Evolutionary conservation across 2,113 vertebrate species (phyloP).

Genomic region (Eolophus roseicapilla): DNA sequence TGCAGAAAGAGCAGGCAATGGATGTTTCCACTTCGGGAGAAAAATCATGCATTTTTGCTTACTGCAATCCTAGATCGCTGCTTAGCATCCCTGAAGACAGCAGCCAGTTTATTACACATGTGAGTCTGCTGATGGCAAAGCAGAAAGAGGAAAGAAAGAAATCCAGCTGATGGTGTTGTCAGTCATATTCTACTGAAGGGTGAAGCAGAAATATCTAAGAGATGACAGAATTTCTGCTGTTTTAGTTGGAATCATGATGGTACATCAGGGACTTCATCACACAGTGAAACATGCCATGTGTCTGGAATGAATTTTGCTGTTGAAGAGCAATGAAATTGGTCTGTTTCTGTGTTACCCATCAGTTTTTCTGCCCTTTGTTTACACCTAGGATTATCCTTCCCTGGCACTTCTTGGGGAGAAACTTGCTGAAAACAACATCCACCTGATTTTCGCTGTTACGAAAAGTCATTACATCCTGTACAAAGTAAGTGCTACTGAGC

Average conservation of each 20-base stretch:
- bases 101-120: not conserved
- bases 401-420: constrained; percentile 95
- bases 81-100: not conserved
- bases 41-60: not conserved
- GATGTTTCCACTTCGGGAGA: not conserved
- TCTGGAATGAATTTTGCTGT: not conserved
- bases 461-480: constrained; percentile 92
- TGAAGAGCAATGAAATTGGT: not conserved
- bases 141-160: not conserved
- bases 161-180: not conserved
- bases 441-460: constrained; percentile 94
- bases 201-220: not conserved
- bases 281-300: not conserved
- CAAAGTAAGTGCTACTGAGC: constrained; percentile 76
- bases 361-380: not conserved
- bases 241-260: not conserved
- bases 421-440: constrained; percentile 95
- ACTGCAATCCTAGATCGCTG: not conserved
- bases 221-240: not conserved
- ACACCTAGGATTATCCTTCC: constrained; percentile 91
- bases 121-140: not conserved
- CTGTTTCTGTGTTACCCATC: not conserved
- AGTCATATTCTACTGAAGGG: not conserved
- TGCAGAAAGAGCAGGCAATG: not conserved
- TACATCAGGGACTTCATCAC: not conserved